phyloP scores from a whole-genome alignment of 2,113 vertebrate genomes.

The rabbit (Oryctolagus cuniculus) region DNA sequence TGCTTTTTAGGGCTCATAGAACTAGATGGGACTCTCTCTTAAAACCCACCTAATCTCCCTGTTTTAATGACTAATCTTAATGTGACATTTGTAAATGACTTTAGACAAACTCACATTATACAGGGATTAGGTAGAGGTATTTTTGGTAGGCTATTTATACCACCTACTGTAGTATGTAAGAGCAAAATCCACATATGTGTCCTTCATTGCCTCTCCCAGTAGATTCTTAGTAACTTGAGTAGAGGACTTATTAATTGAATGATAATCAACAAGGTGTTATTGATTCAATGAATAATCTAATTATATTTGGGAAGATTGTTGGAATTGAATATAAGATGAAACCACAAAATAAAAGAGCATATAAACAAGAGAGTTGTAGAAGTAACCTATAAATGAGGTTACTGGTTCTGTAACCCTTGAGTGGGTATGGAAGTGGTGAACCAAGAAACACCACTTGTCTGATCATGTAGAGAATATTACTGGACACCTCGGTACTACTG shows the following conservation, averaged over 20 bases:
- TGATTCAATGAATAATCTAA: not conserved
- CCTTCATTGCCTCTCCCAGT: not conserved
- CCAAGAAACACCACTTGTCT: not conserved
- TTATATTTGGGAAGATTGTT: not conserved
- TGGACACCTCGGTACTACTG: not conserved
- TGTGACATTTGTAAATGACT: not conserved
- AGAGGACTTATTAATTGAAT: conserved; percentile 1
- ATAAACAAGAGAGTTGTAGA: not conserved
- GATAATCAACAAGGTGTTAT: not conserved
- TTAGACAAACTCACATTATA: not conserved
- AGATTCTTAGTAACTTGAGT: not conserved
- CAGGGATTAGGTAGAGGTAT: not conserved
- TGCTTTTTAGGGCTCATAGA: not conserved
- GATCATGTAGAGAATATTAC: not conserved
- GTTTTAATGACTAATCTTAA: not conserved
- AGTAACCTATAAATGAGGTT: not conserved
- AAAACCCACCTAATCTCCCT: not conserved
- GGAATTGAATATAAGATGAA: conserved; percentile 19
- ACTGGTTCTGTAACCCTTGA: not conserved
- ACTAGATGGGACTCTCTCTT: not conserved
- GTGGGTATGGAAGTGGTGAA: not conserved
- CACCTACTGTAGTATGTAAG: not conserved
- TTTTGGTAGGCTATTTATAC: not conserved
- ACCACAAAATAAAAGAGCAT: not conserved
- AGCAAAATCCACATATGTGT: not conserved